phyloP scores from a whole-genome alignment of 2,113 vertebrate species.

The Sterrhoptilus dennistouni region DNA sequence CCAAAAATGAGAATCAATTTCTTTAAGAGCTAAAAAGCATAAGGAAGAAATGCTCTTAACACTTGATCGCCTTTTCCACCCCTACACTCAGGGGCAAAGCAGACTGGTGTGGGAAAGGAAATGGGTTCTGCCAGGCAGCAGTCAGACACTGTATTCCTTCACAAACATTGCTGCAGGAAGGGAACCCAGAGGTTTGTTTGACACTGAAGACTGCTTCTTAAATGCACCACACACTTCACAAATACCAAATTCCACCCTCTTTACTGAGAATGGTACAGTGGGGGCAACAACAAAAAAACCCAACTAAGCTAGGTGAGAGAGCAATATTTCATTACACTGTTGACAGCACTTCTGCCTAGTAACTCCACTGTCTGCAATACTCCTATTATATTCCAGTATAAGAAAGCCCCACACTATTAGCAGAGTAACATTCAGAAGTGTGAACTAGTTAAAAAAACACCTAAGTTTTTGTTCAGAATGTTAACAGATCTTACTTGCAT shows the following conservation, averaged over 20 bases:
- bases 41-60: background rate
- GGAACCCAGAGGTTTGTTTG: background rate
- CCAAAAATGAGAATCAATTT: background rate
- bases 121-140: rapidly evolving
- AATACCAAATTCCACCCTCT: background rate
- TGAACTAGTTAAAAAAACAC: background rate
- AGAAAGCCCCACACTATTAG: background rate
- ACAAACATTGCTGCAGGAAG: background rate
- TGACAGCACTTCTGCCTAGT: background rate
- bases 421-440: background rate
- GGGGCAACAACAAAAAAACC: background rate
- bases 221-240: background rate
- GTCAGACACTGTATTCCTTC: background rate
- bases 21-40: background rate
- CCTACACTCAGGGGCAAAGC: background rate
- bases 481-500: background rate
- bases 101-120: background rate
- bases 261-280: background rate
- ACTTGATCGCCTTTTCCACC: background rate
- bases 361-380: background rate
- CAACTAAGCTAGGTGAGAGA: background rate
- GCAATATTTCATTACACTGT: rapidly evolving
- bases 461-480: background rate
- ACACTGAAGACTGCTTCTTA: background rate
- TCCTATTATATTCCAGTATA: background rate